phyloP scores from a whole-genome alignment of 2,113 vertebrate species.

The Dinomys branickii region DNA sequence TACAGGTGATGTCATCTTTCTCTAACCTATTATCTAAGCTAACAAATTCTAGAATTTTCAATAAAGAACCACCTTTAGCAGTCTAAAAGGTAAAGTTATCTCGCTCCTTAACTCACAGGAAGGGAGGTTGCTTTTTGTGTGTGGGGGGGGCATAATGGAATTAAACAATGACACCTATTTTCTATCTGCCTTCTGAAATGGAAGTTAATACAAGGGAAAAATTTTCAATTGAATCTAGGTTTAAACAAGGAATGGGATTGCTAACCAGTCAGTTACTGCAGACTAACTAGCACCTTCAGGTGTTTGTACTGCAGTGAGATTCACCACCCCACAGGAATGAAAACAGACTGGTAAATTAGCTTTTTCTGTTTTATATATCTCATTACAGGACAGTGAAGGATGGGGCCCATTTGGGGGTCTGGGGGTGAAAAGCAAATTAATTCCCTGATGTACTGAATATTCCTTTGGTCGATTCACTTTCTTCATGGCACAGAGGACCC shows the following conservation, averaged over 20 bases:
- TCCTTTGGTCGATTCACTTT: not conserved
- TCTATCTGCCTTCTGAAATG: not conserved
- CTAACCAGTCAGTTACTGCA: not conserved
- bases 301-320: not conserved
- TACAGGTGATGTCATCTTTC: slow-evolving; percentile 49
- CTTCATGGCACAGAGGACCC: not conserved
- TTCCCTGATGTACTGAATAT: rapidly evolving
- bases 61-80: not conserved
- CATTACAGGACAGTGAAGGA: not conserved
- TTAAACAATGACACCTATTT: not conserved
- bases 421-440: not conserved
- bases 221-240: not conserved
- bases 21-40: not conserved
- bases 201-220: not conserved
- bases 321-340: not conserved
- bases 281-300: not conserved
- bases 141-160: not conserved
- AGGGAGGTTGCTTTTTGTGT: not conserved
- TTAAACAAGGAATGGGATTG: not conserved
- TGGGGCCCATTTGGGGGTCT: not conserved
- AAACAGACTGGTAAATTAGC: not conserved
- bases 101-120: rapidly evolving
- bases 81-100: not conserved
- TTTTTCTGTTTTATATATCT: not conserved
- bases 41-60: slow-evolving; percentile 72